Evolutionary conservation across 1,140 invertebrate genomes (phyloP), one percentile per base, ranked within the genome.

Genomic region (Eulimnadia texana): DNA sequence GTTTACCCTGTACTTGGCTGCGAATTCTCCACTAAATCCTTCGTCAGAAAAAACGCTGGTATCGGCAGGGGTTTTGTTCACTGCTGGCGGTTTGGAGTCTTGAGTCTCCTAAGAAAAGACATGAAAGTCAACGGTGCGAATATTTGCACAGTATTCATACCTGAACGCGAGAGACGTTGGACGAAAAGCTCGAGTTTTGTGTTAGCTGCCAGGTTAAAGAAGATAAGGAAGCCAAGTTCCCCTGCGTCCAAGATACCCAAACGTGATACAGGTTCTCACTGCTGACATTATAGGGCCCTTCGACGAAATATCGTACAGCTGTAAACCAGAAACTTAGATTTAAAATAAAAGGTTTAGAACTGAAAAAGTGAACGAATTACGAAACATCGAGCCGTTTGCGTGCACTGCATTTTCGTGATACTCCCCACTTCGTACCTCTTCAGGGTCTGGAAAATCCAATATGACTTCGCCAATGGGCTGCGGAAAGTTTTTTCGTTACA

Each of bases 391-490:
- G 6, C 33, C 33, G 33, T 42, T 42, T 6, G 33, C 6, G 24
- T 28, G 25, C 6, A 57, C n/a, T 57, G n/a, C 33, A 42, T 54
- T 9, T 52, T 52, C 51, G 47, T 60, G 29, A 29, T 60, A 28
- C n/a, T 20, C 25, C 22, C 50, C 51, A 52, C 59, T 27, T 22
- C 16, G 19, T 20, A 60, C 22, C 10, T 51, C 13, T 53, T 60
- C 22, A 20, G 49, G 9, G n/a, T 53, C 50, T 50, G 49, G 1
- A 60, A 53, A 52, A n/a, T 33, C 50, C 16, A 24, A 19, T 52
- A 52, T 24, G 50, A 52, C 19, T 19, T 50, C 22, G 20, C 29
- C 16, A 3, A 60, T 10, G 19, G 33, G 19, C 27, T 51, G 24
- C 27, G 13, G 33, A 13, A 52, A 49, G 49, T 47, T 19, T 27